phyloP scores from a whole-genome alignment of 2,888 invertebrate genomes.

The Troides aeacus region DNA sequence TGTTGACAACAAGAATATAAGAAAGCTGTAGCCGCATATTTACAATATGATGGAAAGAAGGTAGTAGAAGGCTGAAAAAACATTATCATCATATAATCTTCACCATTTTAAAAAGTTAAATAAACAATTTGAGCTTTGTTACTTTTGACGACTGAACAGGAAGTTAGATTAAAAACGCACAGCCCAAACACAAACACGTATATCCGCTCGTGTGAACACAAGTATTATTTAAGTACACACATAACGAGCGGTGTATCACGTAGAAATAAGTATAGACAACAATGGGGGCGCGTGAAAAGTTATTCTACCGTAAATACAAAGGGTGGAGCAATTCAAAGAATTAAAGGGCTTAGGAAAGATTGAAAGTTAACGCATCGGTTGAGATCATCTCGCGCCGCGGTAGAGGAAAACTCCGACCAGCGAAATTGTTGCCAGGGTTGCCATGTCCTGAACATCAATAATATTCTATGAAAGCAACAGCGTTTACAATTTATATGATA shows the following conservation, averaged over 20 bases:
- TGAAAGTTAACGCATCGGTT: slow-evolving; percentile 56
- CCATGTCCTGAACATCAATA: neutral
- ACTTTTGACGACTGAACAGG: neutral
- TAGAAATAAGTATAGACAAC: slow-evolving; percentile 10
- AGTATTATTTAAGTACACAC: neutral
- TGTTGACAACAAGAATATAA: too few species aligned
- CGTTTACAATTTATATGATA: too few species aligned
- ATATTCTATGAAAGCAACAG: too few species aligned
- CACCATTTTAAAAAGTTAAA: too few species aligned
- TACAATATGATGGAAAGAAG: too few species aligned
- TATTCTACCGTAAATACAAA: slow-evolving; percentile 38
- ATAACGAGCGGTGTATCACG: slow-evolving; percentile 4
- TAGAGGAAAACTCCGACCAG: slow-evolving; percentile 45
- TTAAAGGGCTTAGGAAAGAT: slow-evolving; percentile 59
- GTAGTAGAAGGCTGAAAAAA: too few species aligned
- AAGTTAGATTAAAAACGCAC: neutral
- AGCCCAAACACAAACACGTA: neutral
- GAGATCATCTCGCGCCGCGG: slow-evolving; percentile 51
- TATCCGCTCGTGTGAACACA: neutral
- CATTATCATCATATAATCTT: too few species aligned
- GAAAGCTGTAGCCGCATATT: too few species aligned
- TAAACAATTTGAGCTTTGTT: neutral
- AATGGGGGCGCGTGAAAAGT: slow-evolving; percentile 13
- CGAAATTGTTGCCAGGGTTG: slow-evolving; percentile 16
- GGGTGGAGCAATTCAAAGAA: slow-evolving; percentile 62